Percentiles rank a stretch among this genome's conserved stretches.
phyloP scores from a whole-genome alignment of 2,888 invertebrate genomes.

The Antheraea assamensis region DNA sequence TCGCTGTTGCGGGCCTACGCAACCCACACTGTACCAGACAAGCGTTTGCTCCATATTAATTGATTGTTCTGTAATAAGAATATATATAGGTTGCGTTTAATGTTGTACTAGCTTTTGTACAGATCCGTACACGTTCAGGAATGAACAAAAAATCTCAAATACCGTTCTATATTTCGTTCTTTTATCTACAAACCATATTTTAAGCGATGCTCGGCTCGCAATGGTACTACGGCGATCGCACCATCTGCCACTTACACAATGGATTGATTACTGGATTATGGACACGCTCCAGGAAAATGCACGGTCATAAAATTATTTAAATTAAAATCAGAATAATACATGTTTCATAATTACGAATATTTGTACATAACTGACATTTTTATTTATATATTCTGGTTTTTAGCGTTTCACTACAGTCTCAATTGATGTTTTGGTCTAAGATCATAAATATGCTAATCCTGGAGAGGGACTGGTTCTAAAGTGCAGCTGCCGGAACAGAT shows the following conservation, averaged over 20 bases:
- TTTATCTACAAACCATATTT: background rate
- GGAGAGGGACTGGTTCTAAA: too few species aligned
- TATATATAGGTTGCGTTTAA: background rate
- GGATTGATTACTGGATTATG: background rate
- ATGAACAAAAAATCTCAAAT: too few species aligned
- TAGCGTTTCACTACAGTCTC: too few species aligned
- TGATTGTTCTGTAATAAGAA: conserved; percentile 3
- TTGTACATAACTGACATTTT: too few species aligned
- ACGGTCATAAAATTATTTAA: too few species aligned
- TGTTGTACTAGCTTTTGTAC: background rate
- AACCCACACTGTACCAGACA: conserved; percentile 37
- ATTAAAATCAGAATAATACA: too few species aligned
- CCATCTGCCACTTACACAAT: background rate
- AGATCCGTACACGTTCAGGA: too few species aligned
- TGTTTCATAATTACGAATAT: too few species aligned
- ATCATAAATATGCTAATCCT: too few species aligned
- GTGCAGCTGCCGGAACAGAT: too few species aligned
- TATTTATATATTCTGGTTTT: too few species aligned
- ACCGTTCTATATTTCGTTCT: background rate
- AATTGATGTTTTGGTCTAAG: too few species aligned
- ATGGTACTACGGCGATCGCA: background rate
- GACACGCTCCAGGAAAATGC: background rate
- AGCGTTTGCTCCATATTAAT: conserved; percentile 4
- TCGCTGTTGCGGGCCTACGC: conserved; percentile 46
- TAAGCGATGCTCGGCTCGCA: background rate